Conservation (phyloP, 2,888 invertebrate genomes). For the Metallyticus violacea region DNA sequence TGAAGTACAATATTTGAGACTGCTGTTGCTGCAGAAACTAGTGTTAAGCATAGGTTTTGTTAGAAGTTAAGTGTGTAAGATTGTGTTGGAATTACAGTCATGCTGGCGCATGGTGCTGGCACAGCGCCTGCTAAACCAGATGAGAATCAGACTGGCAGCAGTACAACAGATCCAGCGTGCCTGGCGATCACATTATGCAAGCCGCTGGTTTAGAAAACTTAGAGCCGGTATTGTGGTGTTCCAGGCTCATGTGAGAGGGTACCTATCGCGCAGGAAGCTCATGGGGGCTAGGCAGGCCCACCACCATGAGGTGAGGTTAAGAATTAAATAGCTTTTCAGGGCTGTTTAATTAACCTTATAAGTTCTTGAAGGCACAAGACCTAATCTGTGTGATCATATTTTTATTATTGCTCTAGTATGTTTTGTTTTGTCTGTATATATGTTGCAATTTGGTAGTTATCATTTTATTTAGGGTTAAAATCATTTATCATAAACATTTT, state of each 20-base stretch:
- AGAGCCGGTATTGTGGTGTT: conserved; percentile 58
- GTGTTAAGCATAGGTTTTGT: background rate
- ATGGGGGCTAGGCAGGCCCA: background rate
- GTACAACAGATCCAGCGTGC: conserved; percentile 71
- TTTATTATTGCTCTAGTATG: too few species aligned
- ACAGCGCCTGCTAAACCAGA: conserved; percentile 51
- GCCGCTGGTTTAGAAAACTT: conserved; percentile 65
- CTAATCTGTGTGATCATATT: background rate
- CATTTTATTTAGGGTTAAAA: too few species aligned
- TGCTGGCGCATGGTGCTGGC: conserved; percentile 65
- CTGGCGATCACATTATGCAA: conserved; percentile 69
- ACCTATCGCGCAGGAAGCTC: conserved; percentile 5
- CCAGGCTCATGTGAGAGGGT: conserved; percentile 67
- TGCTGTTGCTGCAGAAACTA: background rate
- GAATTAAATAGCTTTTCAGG: background rate
- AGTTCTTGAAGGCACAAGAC: background rate
- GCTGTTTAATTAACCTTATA: background rate
- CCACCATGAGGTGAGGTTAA: conserved; percentile 4
- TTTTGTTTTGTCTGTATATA: too few species aligned
- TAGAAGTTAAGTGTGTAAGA: background rate
- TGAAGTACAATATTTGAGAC: too few species aligned
- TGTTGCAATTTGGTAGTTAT: too few species aligned
- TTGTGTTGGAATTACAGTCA: conserved; percentile 49
- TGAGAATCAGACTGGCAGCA: conserved; percentile 53
- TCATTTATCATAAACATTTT: too few species aligned